phyloP scores from a whole-genome alignment of 2,113 vertebrate genomes.

The Erinaceus europaeus region DNA sequence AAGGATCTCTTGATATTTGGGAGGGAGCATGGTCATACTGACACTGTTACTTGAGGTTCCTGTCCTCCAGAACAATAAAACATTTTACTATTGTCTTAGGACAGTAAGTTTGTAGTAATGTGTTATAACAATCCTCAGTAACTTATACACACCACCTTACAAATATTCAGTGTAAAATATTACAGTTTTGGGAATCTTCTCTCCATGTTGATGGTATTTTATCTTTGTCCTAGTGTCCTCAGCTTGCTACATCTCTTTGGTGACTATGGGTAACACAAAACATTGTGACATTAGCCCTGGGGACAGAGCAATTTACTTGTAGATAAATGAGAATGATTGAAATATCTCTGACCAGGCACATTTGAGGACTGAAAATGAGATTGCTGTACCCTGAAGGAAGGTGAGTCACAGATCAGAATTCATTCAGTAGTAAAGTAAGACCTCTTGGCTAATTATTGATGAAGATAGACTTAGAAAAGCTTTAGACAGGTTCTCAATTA shows the following conservation, averaged over 20 bases:
- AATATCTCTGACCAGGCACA: background rate
- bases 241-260: accelerated
- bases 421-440: background rate
- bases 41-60: background rate
- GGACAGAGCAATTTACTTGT: accelerated
- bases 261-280: too few relatives aligned
- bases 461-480: background rate
- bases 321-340: background rate
- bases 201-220: accelerated
- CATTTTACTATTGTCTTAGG: background rate
- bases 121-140: background rate
- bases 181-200: too few relatives aligned
- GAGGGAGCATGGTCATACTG: accelerated
- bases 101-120: background rate
- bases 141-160: background rate
- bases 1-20: accelerated
- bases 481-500: background rate
- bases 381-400: background rate
- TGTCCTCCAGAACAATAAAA: background rate
- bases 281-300: too few relatives aligned
- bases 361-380: background rate
- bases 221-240: too few relatives aligned
- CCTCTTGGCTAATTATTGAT: background rate
- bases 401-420: background rate
- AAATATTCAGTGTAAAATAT: accelerated